Conservation (phyloP, 2,888 invertebrate species). For the Trimorus sp. region DNA sequence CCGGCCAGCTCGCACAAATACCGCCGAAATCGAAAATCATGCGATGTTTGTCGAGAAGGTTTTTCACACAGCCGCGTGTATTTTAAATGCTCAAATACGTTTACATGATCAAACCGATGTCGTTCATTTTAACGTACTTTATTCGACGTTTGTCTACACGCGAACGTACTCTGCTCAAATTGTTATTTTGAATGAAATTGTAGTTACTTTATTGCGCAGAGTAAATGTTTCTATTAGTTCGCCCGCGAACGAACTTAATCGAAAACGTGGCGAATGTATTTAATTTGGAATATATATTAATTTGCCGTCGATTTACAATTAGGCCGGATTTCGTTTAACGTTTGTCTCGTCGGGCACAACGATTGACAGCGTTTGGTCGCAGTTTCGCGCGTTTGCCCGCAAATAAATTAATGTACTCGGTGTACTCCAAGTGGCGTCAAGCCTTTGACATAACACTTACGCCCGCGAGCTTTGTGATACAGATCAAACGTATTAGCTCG, state of each 20-base stretch:
- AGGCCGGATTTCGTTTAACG: background rate
- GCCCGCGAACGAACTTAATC: slow-evolving; percentile 28
- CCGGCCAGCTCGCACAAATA: slow-evolving; percentile 15
- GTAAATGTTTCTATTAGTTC: slow-evolving; percentile 56
- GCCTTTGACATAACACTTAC: slow-evolving; percentile 49
- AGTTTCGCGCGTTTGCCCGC: background rate
- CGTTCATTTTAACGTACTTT: slow-evolving; percentile 58
- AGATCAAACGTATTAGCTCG: slow-evolving; percentile 44
- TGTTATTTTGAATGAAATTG: slow-evolving; percentile 55
- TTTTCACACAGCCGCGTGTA: slow-evolving; percentile 50
- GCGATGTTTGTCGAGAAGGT: slow-evolving; percentile 26
- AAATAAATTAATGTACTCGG: slow-evolving; percentile 33
- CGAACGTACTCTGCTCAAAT: slow-evolving; percentile 55
- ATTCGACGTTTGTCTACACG: slow-evolving; percentile 58
- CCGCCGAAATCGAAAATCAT: slow-evolving; percentile 46
- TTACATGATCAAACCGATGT: slow-evolving; percentile 60
- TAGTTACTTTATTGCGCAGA: slow-evolving; percentile 46
- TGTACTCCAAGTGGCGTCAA: slow-evolving; percentile 36
- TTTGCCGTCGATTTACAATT: slow-evolving; percentile 9
- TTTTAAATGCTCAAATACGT: slow-evolving; percentile 60
- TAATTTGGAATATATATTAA: slow-evolving; percentile 33
- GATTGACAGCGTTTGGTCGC: too few relatives aligned
- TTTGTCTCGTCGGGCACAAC: too few relatives aligned
- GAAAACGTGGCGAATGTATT: slow-evolving; percentile 26
- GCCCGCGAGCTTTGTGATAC: slow-evolving; percentile 41